Base-by-base conservation (phyloP, 2,888 invertebrate species). In the Entomobrya multifasciata region DNA sequence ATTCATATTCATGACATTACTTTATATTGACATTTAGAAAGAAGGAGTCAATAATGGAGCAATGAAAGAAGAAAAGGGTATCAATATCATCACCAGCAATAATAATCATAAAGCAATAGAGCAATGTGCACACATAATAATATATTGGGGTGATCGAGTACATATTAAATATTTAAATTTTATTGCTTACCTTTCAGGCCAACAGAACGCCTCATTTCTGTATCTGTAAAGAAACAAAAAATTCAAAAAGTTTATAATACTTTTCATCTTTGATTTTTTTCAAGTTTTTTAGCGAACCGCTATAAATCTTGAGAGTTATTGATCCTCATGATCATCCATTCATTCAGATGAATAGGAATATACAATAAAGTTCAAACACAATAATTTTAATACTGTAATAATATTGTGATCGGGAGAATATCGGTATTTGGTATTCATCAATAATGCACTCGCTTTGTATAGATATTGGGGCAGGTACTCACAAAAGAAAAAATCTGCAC, bases 181-280 rank as follows among this genome's bases (percentile, higher is more conserved):
- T 84, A 88, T 90, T 74, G 74, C 74, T 74, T 94, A 97, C 97
- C 97, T 95, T 93, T 97, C 97, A 76, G 96, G 95, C 97, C 97
- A 97, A 93, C 97, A 97, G 72, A 97, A 94, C 22, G 96, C 95
- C 91, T 97, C 97, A 91, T 97, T 97, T 90, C 97, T 95, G 93
- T 97, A 97, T 94, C 97, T 97, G 95, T 89, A 95, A 95, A 92
- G 20, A 27, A 72, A 74, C 30, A 74, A 74, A 55, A 11, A 55
- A 52, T 52, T 49, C 52, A 74, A 36, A 52, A 52, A 74, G n/a
- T n/a, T 74, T 74, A 30, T 20, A 36, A 27, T 72, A 17, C 17
- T 11, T 8, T 22, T 2, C 30, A 44, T 44, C 11, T 65, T 65
- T 36, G 41, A 77, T 60, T 36, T 36, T 36, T 36, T 36, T 36